A percentile compares a stretch with the other conserved stretches of the same genome.
phyloP scores from a whole-genome alignment of 2,113 vertebrate species.

The Chionomys nivalis region DNA sequence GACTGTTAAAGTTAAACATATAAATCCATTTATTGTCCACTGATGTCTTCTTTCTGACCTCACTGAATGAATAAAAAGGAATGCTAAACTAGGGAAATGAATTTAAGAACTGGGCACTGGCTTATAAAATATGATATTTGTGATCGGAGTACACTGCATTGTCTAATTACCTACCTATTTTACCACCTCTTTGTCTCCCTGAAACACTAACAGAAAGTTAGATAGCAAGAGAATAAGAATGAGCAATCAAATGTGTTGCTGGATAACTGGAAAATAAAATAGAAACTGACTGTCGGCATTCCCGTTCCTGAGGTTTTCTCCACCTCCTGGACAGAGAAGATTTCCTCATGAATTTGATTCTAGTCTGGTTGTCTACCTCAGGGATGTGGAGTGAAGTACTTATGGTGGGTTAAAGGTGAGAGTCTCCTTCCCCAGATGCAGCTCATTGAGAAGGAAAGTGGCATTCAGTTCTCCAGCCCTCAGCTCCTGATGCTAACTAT shows the following conservation, averaged over 20 bases:
- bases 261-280: slow-evolving; percentile 6
- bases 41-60: background rate
- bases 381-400: background rate
- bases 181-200: background rate
- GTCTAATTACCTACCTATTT: background rate
- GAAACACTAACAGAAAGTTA: background rate
- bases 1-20: background rate
- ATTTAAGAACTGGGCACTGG: background rate
- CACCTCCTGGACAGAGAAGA: background rate
- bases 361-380: background rate
- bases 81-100: background rate
- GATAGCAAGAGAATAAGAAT: background rate
- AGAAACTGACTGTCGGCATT: background rate
- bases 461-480: background rate
- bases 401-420: slow-evolving; percentile 17
- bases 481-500: background rate
- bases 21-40: background rate
- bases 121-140: background rate
- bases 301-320: background rate
- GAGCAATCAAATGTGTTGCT: background rate
- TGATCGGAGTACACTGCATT: background rate
- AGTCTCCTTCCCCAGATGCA: background rate
- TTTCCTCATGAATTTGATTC: slow-evolving; percentile 23
- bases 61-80: background rate
- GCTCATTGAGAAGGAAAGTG: background rate